Base-by-base conservation (phyloP, 2,797 vertebrate genomes). In the Argyrosomus regius region DNA sequence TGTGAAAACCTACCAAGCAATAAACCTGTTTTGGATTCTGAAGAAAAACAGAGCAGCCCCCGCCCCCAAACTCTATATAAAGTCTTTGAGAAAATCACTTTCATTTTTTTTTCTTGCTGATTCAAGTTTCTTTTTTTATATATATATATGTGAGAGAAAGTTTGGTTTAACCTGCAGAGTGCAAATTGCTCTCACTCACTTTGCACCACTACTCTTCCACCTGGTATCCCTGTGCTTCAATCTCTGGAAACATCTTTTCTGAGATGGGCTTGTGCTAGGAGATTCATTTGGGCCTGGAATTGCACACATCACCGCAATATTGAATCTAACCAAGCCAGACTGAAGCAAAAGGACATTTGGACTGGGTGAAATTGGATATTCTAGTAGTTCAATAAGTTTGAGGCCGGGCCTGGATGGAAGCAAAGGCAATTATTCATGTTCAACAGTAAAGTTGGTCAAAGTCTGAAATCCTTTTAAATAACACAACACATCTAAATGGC, bases 271-370 rank as follows among this genome's bases (percentile, higher is more conserved):
- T 88, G 90, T 53, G 75, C 87, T 85, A 57, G 78, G 82, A 92
- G 89, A 93, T 92, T 93, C 89, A 94, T 92, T 93, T 94, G 89
- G 88, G 78, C 83, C 86, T 94, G 94, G 93, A 93, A 95, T 94
- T 95, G 94, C 91, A 93, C 90, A 93, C 91, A 93, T 92, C 92
- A 88, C 88, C n/a, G 72, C 91, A 89, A 87, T 94, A 91, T 93
- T 94, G 92, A 92, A 91, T 94, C 92, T 94, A 95, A 95, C 93
- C 90, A 93, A 94, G 92, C 92, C 93, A 83, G 93, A 94, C 92
- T 93, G 88, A 87, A 90, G 91, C 87, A 89, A 90, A 93, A 90
- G 87, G 91, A 91, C 90, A 94, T 90, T 94, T 87, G 91, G 89
- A 88, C 88, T 81, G 79, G 89, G 82, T 74, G 88, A 89, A 93